These are phyloP conservation scores for Luperina nickerlii DNA, from an alignment of 2,888 invertebrate species.

Conservation along the genomic window DNA sequence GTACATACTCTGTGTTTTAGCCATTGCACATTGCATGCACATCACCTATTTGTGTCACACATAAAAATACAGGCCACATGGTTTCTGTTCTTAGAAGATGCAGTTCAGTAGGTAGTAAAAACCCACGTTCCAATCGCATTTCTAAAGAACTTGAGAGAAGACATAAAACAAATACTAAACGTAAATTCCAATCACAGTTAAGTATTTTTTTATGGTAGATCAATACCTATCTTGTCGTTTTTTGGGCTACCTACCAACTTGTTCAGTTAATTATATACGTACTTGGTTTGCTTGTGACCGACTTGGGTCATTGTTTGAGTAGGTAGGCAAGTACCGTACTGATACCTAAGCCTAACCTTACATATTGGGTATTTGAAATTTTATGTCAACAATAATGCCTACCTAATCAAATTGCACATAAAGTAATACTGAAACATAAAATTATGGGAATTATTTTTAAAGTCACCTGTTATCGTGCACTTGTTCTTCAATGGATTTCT, in stretches of 20 bases:
- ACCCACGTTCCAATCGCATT: not conserved
- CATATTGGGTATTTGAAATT: too few species aligned
- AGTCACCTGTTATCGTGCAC: slow-evolving; percentile 93
- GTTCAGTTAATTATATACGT: not conserved
- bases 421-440: not conserved
- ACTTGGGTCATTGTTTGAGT: slow-evolving; percentile 2
- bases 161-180: not conserved
- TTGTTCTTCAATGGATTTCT: slow-evolving; percentile 91
- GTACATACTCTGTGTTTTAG: too few species aligned
- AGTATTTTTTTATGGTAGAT: not conserved
- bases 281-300: not conserved
- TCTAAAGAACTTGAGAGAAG: not conserved
- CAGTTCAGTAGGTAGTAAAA: not conserved
- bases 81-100: not conserved
- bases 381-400: not conserved
- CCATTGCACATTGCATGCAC: not conserved
- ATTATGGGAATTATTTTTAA: slow-evolving; percentile 2
- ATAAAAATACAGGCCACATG: not conserved
- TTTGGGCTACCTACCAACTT: not conserved
- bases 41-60: not conserved
- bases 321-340: not conserved
- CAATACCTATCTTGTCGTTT: too few species aligned
- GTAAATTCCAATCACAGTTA: not conserved
- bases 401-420: not conserved
- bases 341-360: slow-evolving; percentile 20